A percentile compares a stretch with the other conserved stretches of the same genome.
These are phyloP conservation scores for Sympetrum striolatum DNA, from an alignment of 2,888 invertebrate species.

Conservation along the genomic window DNA sequence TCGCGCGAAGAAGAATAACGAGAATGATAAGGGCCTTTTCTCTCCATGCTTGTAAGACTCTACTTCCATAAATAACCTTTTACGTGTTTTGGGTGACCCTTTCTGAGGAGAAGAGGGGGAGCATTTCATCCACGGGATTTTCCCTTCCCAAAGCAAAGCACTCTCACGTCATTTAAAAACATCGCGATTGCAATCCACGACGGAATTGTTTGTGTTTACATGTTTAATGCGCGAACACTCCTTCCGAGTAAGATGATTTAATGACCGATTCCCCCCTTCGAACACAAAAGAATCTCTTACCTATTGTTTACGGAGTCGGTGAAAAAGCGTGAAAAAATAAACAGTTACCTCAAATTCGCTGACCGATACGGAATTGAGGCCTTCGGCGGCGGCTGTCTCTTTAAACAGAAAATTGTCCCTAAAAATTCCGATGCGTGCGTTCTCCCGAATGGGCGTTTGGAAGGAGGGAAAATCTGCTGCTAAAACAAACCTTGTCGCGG, in stretches of 20 bases:
- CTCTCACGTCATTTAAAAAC: too few species aligned
- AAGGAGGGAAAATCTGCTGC: slow-evolving; percentile 20
- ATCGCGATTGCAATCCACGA: too few species aligned
- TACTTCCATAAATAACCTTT: too few species aligned
- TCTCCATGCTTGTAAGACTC: not conserved
- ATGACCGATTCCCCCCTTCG: not conserved
- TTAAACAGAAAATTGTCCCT: slow-evolving; percentile 4
- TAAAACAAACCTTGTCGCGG: slow-evolving; percentile 40
- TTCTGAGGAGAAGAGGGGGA: too few species aligned
- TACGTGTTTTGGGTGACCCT: too few species aligned
- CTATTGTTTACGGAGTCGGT: not conserved
- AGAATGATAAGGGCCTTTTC: not conserved
- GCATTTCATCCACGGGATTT: too few species aligned
- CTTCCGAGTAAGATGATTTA: not conserved
- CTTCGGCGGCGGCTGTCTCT: not conserved
- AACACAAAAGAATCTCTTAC: not conserved
- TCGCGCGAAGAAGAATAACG: not conserved
- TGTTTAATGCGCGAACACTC: too few species aligned
- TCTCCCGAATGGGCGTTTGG: not conserved
- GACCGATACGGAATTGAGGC: not conserved
- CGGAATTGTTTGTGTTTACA: too few species aligned
- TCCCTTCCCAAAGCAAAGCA: too few species aligned
- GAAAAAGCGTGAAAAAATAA: not conserved
- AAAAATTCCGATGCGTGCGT: slow-evolving; percentile 17
- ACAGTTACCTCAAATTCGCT: not conserved